Evolutionary conservation across 2,888 invertebrate species (phyloP).

Genomic region (Chaitophorus viminalis): DNA sequence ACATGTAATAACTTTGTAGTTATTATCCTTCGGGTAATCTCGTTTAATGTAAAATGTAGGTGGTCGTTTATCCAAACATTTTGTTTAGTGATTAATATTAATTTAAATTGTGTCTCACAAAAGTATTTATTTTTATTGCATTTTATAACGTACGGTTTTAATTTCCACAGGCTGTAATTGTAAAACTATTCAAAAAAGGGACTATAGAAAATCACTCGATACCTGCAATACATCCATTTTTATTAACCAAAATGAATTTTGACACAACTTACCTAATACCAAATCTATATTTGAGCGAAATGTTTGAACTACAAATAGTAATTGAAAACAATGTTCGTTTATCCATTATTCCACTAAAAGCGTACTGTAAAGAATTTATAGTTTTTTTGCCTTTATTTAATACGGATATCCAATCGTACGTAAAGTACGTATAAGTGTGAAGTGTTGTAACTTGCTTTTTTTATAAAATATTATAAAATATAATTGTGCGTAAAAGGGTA

Average conservation of each 20-base stretch:
- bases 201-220: not conserved
- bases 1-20: no score
- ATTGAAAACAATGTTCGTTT: slow-evolving; percentile 71
- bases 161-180: not conserved
- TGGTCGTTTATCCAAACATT: no score
- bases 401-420: slow-evolving; percentile 74
- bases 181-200: slow-evolving; percentile 2
- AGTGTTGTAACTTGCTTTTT: not conserved
- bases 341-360: slow-evolving; percentile 77
- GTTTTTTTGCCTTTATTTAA: slow-evolving; percentile 74
- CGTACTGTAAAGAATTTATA: slow-evolving; percentile 78
- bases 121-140: no score
- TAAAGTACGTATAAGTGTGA: slow-evolving; percentile 72
- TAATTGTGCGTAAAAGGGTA: slow-evolving; percentile 66
- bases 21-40: no score
- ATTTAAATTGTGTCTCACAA: no score
- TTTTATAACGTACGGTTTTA: no score
- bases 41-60: no score
- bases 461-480: not conserved
- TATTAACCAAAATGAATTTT: slow-evolving; percentile 11
- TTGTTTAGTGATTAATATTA: no score
- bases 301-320: not conserved
- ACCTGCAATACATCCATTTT: not conserved
- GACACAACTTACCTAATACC: slow-evolving; percentile 12
- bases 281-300: not conserved